Evolutionary conservation across 2,888 invertebrate genomes (phyloP).

Genomic region (Timandra comae): DNA sequence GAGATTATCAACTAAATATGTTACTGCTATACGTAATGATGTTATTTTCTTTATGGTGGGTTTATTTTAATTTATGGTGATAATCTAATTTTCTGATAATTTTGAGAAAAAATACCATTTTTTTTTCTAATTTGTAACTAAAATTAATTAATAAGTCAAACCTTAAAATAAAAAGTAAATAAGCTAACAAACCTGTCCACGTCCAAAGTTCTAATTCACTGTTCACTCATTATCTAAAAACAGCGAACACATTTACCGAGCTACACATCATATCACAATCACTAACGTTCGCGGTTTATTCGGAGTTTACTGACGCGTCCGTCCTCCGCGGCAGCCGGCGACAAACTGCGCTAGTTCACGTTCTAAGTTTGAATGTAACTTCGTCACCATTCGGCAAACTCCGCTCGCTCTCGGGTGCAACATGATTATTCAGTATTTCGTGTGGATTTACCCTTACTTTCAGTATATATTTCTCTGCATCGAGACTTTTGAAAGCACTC

Average conservation of each 20-base stretch:
- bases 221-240: neutral
- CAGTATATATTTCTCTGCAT: conserved; percentile 29
- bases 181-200: neutral
- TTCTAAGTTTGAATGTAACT: conserved; percentile 39
- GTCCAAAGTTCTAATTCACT: neutral
- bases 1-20: conserved; percentile 24
- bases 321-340: conserved; percentile 29
- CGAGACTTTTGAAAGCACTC: conserved; percentile 19
- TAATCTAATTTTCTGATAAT: no score
- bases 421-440: conserved; percentile 29
- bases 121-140: no score
- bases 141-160: no score
- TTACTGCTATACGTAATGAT: conserved; percentile 16
- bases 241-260: conserved; percentile 7
- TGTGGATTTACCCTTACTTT: conserved; percentile 16
- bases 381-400: conserved; percentile 37
- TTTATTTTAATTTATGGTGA: no score
- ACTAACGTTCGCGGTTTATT: conserved; percentile 34
- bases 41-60: conserved; percentile 3
- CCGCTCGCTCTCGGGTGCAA: conserved; percentile 32
- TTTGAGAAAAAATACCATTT: no score
- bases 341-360: conserved; percentile 41
- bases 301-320: conserved; percentile 25
- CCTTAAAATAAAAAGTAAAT: no score
- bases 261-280: conserved; percentile 22